These are phyloP conservation scores for Salvelinus fontinalis DNA, from an alignment of 2,113 vertebrate species.

Conservation along the genomic window DNA sequence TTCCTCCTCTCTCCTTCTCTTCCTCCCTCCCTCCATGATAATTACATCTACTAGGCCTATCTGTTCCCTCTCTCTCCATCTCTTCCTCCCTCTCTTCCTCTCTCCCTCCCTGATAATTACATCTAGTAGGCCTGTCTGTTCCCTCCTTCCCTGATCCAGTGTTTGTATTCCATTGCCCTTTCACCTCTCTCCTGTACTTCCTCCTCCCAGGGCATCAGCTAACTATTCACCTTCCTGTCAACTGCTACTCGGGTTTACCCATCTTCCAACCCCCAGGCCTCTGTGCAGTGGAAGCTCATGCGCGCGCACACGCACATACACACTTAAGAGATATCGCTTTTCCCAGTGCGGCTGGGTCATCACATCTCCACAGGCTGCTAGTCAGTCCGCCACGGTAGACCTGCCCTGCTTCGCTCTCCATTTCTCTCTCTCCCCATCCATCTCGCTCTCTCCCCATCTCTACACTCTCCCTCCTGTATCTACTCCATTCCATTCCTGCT, in stretches of 20 bases:
- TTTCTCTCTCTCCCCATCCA: background rate
- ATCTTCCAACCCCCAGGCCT: no score
- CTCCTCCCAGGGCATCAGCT: background rate
- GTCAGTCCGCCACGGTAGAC: background rate
- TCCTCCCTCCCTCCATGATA: background rate
- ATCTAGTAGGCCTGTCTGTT: no score
- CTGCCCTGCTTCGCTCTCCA: background rate
- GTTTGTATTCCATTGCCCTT: no score
- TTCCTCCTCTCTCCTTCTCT: background rate
- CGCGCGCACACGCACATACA: background rate
- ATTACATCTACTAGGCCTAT: no score
- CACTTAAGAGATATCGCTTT: background rate
- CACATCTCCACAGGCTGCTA: background rate
- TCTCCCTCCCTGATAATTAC: background rate
- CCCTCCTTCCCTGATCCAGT: background rate
- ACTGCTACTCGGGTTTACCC: no score
- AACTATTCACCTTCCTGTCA: no score
- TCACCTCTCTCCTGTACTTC: background rate
- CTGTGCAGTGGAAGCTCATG: no score
- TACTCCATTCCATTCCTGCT: background rate
- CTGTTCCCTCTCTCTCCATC: background rate
- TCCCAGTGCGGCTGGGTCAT: no score
- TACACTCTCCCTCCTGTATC: no score
- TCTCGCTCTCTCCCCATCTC: background rate
- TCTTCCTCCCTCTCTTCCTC: no score